These are phyloP conservation scores for Tigriopus californicus DNA, from an alignment of 2,888 invertebrate species.

Conservation along the genomic window DNA sequence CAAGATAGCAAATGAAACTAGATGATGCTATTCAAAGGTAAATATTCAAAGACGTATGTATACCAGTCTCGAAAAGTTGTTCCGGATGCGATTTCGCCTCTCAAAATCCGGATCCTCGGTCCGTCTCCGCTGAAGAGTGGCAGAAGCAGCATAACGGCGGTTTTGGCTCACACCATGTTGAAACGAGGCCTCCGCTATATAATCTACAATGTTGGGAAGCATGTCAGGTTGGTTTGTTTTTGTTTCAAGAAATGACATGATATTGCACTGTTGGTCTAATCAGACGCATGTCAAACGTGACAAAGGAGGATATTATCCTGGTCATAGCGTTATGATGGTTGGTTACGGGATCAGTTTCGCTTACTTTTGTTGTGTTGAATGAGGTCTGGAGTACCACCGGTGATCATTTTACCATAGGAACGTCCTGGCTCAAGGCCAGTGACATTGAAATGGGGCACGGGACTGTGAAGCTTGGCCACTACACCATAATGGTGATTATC, in stretches of 20 bases:
- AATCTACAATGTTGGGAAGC: too few species aligned
- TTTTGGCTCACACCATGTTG: too few species aligned
- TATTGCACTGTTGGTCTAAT: too few species aligned
- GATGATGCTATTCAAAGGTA: too few species aligned
- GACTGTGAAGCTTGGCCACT: neutral
- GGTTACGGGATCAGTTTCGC: neutral
- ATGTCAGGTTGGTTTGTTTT: too few species aligned
- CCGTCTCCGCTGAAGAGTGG: neutral
- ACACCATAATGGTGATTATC: neutral
- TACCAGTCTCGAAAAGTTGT: neutral
- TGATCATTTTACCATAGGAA: neutral
- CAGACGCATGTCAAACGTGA: too few species aligned
- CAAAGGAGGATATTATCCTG: neutral
- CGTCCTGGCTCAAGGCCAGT: neutral
- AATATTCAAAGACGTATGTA: neutral
- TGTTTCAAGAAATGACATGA: too few species aligned
- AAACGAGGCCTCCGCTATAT: too few species aligned
- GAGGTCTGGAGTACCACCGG: neutral
- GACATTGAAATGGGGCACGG: constrained; percentile 1
- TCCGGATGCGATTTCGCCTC: neutral
- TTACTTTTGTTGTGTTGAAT: constrained; percentile 2
- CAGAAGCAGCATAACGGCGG: neutral
- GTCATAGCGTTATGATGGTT: neutral
- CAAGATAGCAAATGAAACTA: too few species aligned
- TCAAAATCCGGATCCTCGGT: neutral